Evolutionary conservation across 2,797 vertebrate species (phyloP), one percentile per base, ranked within the genome.

Genomic region (Chelon auratus): DNA sequence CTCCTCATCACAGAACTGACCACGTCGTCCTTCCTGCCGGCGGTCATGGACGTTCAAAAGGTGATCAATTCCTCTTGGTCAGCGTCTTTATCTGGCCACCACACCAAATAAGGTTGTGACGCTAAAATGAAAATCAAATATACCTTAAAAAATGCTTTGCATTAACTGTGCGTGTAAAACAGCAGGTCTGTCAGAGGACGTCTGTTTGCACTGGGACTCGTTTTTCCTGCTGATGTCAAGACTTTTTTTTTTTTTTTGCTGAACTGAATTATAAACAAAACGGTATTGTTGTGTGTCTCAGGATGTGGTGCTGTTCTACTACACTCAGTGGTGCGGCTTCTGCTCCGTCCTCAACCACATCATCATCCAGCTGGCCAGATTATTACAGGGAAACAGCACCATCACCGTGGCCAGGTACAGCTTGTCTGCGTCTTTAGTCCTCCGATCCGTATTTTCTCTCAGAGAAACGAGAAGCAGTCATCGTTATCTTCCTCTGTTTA

Each of bases 331-430:
- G 94, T 95, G 94, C 51, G 94, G 93, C 0, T 94, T 94, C 79
- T 94, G 93, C 80, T 90, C 93, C 0, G 86, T 83, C 30, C 90
- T 94, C 67, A 93, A 94, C 87, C 93, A 94, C 67, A 64, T 95
- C 71, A 73, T 94, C 81, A 89, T 95, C 80, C 96, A 96, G 72
- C 93, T 99, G 67, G 96, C 97, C 76, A 93, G 94, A 9, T 91
- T 98, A 45, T 80, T 99, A 70, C 96, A 96, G 72, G 91, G 88
- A 0, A 95, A 97, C 69, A 1, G 77, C 75, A 87, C 87, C 60
- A 90, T 98, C 92, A 92, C 87, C 0, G 95, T 99, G 78, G 96
- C 97, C 68, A 97, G 97, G 97, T 99, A 90, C 88, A 2, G 1
- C n/a, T 11, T 17, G 85, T 18, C 5, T 39, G 17, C 13, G 20